Conservation (phyloP, 2,888 invertebrate species). For the Loripinus fragilis region DNA sequence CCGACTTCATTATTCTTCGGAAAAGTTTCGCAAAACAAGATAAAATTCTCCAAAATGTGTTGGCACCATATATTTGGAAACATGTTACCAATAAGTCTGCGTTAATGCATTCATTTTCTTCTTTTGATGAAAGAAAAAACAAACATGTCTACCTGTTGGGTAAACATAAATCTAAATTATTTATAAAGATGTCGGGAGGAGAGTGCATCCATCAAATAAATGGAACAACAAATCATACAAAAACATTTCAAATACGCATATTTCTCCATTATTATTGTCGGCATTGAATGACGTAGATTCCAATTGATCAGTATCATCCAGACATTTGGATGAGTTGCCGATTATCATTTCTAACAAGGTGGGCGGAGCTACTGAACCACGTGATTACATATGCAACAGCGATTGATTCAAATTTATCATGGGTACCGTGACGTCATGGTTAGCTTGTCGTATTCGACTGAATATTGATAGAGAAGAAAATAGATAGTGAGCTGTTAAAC, state of each 20-base stretch:
- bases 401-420: constrained; percentile 29
- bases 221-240: constrained; percentile 19
- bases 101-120: not conserved
- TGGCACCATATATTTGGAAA: not conserved
- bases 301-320: constrained; percentile 37
- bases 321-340: constrained; percentile 46
- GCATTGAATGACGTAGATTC: constrained; percentile 20
- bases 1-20: not conserved
- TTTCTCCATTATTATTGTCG: constrained; percentile 13
- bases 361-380: constrained; percentile 49
- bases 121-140: constrained; percentile 8
- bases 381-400: constrained; percentile 24
- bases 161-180: constrained; percentile 22
- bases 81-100: not conserved
- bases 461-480: constrained; percentile 15
- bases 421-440: constrained; percentile 17
- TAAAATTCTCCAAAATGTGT: not conserved
- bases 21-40: not conserved
- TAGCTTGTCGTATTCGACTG: constrained; percentile 20
- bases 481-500: constrained; percentile 20
- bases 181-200: constrained; percentile 16
- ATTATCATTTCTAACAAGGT: constrained; percentile 38
- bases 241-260: constrained; percentile 11
- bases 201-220: constrained; percentile 43
- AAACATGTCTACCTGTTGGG: constrained; percentile 11